Percentiles rank a stretch among this genome's conserved stretches.
These are phyloP conservation scores for Neuroscelio doddi DNA, from an alignment of 2,888 invertebrate species.

Conservation along the genomic window DNA sequence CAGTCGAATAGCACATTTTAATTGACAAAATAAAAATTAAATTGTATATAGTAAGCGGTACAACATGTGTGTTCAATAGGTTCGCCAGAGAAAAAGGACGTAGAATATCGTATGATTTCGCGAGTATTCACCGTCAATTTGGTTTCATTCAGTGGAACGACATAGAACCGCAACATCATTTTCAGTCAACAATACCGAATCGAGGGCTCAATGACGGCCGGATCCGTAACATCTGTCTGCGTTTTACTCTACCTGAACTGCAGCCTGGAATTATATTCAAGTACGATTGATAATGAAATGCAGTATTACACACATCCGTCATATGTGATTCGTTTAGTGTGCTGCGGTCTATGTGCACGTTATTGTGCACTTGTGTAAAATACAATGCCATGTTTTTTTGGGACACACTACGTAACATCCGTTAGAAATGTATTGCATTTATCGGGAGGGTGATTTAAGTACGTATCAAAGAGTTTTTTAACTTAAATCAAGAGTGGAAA, in stretches of 20 bases:
- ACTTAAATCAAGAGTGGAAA: too few species aligned
- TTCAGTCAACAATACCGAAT: slow-evolving; percentile 53
- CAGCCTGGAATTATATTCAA: slow-evolving; percentile 51
- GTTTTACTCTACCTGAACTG: slow-evolving; percentile 58
- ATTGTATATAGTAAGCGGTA: neutral
- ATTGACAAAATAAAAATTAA: neutral
- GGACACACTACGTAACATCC: slow-evolving; percentile 43
- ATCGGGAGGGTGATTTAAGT: slow-evolving; percentile 8
- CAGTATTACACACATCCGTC: slow-evolving; percentile 48
- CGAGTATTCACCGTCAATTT: slow-evolving; percentile 63
- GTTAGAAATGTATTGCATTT: slow-evolving; percentile 15
- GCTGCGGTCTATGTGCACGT: slow-evolving; percentile 15
- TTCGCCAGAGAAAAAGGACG: slow-evolving; percentile 39
- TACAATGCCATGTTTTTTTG: slow-evolving; percentile 44
- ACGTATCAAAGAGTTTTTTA: too few species aligned
- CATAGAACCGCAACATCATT: slow-evolving; percentile 62
- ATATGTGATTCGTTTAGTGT: slow-evolving; percentile 17
- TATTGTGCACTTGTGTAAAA: slow-evolving; percentile 16
- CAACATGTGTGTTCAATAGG: neutral
- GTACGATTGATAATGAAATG: slow-evolving; percentile 55
- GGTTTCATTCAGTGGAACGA: slow-evolving; percentile 55
- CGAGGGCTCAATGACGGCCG: slow-evolving; percentile 58
- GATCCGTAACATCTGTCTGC: slow-evolving; percentile 62
- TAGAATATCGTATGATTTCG: slow-evolving; percentile 48
- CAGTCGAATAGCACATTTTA: neutral